Evolutionary conservation across 2,888 invertebrate genomes (phyloP).

Genomic region (Elmis aenea): DNA sequence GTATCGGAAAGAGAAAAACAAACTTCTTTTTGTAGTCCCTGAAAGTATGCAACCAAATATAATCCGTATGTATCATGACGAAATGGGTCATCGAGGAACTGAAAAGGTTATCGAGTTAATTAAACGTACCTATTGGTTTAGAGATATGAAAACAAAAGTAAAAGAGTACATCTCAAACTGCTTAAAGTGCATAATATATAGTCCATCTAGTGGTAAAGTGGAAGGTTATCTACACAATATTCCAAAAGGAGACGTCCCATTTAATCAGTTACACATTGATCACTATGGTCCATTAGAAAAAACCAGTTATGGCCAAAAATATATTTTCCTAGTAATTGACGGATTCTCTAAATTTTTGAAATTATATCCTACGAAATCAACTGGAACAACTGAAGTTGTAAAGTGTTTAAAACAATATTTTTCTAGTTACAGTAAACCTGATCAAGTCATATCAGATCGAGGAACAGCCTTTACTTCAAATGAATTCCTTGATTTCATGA

Average conservation of each 20-base stretch:
- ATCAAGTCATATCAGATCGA: conserved; percentile 26
- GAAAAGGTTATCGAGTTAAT: conserved; percentile 3
- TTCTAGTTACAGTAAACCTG: conserved; percentile 21
- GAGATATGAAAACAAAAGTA: conserved; percentile 1
- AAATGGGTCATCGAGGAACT: conserved; percentile 33
- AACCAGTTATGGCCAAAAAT: not conserved
- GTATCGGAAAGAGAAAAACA: too few relatives aligned
- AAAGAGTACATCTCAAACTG: conserved; percentile 3
- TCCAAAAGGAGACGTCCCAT: conserved; percentile 5
- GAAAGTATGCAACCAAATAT: conserved; percentile 24
- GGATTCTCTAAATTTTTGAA: conserved; percentile 7
- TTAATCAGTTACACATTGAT: conserved; percentile 1
- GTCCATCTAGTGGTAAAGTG: not conserved
- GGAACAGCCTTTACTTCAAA: conserved; percentile 29
- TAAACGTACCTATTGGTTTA: conserved; percentile 7
- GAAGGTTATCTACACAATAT: conserved; percentile 6
- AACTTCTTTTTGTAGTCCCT: conserved; percentile 23
- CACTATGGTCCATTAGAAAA: conserved; percentile 6
- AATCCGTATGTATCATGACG: conserved; percentile 28
- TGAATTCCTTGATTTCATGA: conserved; percentile 25
- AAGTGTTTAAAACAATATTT: conserved; percentile 6
- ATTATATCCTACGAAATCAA: conserved; percentile 3
- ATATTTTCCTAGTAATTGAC: conserved; percentile 8
- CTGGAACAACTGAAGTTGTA: not conserved
- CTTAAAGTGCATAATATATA: conserved; percentile 5